Percentiles rank a stretch among this genome's conserved stretches.
Conservation (phyloP, 2,797 vertebrate genomes). For the Acanthiza pusilla region DNA sequence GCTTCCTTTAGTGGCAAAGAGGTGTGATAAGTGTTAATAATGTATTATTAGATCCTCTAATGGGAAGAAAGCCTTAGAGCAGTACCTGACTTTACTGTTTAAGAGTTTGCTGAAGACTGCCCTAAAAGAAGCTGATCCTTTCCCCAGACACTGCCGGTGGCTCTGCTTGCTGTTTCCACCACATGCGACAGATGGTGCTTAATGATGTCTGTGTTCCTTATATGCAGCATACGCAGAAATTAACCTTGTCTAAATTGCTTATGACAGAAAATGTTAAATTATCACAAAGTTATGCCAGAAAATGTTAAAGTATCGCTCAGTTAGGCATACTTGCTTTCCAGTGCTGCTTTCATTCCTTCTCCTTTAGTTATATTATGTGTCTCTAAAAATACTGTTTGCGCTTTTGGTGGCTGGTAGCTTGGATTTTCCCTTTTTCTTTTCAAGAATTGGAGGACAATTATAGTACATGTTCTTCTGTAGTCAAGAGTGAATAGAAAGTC, state of each 20-base stretch:
- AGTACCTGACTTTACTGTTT: not conserved
- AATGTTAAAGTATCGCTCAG: not conserved
- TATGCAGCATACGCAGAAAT: not conserved
- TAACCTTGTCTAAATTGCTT: not conserved
- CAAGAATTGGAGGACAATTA: not conserved
- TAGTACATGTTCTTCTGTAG: not conserved
- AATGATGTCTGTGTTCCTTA: not conserved
- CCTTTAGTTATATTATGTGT: not conserved
- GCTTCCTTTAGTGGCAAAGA: not conserved
- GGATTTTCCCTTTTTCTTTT: slow-evolving; percentile 19
- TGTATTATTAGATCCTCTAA: not conserved
- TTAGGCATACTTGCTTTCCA: not conserved
- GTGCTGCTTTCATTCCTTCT: not conserved
- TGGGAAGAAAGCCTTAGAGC: not conserved
- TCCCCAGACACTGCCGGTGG: not conserved
- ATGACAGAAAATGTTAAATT: not conserved
- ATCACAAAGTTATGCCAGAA: not conserved
- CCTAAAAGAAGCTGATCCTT: not conserved
- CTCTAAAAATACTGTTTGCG: not conserved
- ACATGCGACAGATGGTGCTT: rapidly evolving
- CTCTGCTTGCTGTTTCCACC: not conserved
- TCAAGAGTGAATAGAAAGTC: not conserved
- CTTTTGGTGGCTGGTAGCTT: not conserved
- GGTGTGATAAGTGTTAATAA: not conserved
- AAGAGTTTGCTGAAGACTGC: not conserved